These are phyloP conservation scores for Pogonocherus hispidulus DNA, from an alignment of 2,888 invertebrate species.

Conservation along the genomic window DNA sequence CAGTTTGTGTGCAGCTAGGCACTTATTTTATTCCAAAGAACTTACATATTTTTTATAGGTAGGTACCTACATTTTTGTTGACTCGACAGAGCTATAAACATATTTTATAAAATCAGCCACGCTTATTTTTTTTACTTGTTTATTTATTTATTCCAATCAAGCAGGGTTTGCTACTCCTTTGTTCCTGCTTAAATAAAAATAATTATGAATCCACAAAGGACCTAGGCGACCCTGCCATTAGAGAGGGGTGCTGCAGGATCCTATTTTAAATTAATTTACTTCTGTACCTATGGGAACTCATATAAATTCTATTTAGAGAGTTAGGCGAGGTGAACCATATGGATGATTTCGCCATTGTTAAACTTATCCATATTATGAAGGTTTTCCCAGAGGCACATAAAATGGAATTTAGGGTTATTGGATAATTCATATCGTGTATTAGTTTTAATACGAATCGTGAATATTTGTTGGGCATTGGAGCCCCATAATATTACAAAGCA, in stretches of 20 bases:
- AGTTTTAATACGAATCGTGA: neutral
- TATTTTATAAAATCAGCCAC: too few species aligned
- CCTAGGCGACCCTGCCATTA: neutral
- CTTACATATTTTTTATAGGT: too few species aligned
- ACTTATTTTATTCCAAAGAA: too few species aligned
- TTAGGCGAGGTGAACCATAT: conserved; percentile 10
- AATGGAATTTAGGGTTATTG: neutral
- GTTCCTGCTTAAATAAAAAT: too few species aligned
- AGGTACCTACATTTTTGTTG: too few species aligned
- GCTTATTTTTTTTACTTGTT: too few species aligned
- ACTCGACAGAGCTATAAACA: too few species aligned
- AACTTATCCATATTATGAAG: conserved; percentile 5
- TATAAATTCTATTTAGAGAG: conserved; percentile 15
- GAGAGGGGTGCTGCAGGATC: conserved; percentile 15
- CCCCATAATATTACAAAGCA: too few species aligned
- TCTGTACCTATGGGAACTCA: conserved; percentile 22
- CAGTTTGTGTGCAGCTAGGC: too few species aligned
- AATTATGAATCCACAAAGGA: neutral
- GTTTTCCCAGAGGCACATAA: conserved; percentile 14
- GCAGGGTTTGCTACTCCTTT: too few species aligned
- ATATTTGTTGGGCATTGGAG: neutral
- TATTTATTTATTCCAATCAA: too few species aligned
- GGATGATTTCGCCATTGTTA: conserved; percentile 3
- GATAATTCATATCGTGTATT: conserved; percentile 2
- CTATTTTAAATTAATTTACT: conserved; percentile 31